Conservation (phyloP, 1,140 invertebrate genomes). For the Drosophila novamexicana region DNA sequence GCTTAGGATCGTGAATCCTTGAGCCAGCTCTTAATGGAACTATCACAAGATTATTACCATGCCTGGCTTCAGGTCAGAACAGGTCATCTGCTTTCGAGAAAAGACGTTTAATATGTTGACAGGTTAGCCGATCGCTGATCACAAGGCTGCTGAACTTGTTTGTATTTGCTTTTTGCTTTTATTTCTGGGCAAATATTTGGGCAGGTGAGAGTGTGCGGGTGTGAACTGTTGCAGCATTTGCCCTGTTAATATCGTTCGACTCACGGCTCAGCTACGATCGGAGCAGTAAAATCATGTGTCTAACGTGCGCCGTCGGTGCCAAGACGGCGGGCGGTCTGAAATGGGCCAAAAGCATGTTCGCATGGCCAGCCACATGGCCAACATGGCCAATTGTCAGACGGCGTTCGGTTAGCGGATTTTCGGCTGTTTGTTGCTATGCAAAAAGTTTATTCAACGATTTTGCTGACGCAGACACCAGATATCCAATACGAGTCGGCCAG, state of each 20-base stretch:
- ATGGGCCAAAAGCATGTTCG: conserved; percentile 33
- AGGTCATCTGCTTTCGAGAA: too few species aligned
- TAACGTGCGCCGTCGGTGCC: conserved; percentile 14
- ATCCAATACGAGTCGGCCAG: conserved; percentile 7
- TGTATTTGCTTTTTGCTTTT: background rate
- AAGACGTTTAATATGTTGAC: too few species aligned
- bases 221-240: conserved; percentile 16
- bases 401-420: conserved; percentile 13
- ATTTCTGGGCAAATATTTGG: conserved; percentile 29
- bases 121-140: conserved; percentile 1
- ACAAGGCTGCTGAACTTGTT: conserved; percentile 12
- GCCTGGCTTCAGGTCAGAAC: too few species aligned
- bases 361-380: conserved; percentile 24
- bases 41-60: too few species aligned
- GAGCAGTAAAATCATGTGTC: conserved; percentile 4
- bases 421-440: conserved; percentile 54
- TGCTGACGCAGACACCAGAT: conserved; percentile 55
- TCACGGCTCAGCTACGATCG: background rate
- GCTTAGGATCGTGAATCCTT: too few species aligned
- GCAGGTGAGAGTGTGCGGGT: conserved; percentile 1
- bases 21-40: too few species aligned
- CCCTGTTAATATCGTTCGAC: conserved; percentile 18
- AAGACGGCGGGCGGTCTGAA: background rate
- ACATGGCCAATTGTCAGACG: conserved; percentile 55
- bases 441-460: conserved; percentile 43